Base-by-base conservation (phyloP, 2,888 invertebrate species). In the Euspilapteryx auroguttella region DNA sequence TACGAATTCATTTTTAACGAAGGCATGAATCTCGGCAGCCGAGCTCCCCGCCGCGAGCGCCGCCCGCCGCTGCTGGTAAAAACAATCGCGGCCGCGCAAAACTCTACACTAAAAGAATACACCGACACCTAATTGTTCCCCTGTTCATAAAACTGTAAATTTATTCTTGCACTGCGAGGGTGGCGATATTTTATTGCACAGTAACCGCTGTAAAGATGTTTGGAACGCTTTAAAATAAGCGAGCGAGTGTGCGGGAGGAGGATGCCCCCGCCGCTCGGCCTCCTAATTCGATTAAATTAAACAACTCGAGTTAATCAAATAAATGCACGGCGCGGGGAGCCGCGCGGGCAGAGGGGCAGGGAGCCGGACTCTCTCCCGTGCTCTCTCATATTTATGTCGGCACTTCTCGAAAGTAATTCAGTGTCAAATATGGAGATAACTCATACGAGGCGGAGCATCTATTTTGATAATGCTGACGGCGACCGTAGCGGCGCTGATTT, bases 291-390 rank as follows among this genome's bases (percentile, higher is more conserved):
- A 73, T 75, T 75, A 75, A 75, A 76, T 75, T 76, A 77, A 76
- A 75, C 71, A 76, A 75, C 73, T 73, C 71, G 61, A 73, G 73
- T 76, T 77, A 76, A 77, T 77, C 77, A 77, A 77, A 77, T 76
- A 77, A 77, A 75, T 75, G 75, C 65, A 61, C 48, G 53, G 55
- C 56, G 62, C 34, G 44, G 32, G 37, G 42, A 34, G 33, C 24
- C 36, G 32, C 33, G 37, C 39, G 29, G 33, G 14, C 32, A 37
- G 38, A 35, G 34, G 34, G 37, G 37, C 38, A 39, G 36, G 44
- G 41, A 35, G 43, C 39, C 40, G 42, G 42, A 44, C 50, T n/a
- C n/a, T n/a, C n/a, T n/a, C n/a, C n/a, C 50, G 50, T 49, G 41
- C 46, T 36, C 41, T 33, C 39, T n/a, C 42, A 44, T 69, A 68